Evolutionary conservation across 2,797 vertebrate species (phyloP).

Genomic region (Dermochelys coriacea): DNA sequence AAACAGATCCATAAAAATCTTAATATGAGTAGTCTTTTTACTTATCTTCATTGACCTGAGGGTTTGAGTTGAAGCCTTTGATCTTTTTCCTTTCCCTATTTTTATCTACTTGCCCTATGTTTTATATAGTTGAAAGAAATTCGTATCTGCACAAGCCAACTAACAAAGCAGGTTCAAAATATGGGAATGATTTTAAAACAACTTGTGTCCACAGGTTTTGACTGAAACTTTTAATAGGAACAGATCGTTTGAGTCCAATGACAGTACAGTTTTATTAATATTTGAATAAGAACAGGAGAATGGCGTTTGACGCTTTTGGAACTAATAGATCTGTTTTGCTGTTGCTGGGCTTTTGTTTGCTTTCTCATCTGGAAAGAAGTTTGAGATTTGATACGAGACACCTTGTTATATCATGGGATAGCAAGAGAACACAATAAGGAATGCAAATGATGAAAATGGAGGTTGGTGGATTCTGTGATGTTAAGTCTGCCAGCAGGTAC

Average conservation of each 20-base stretch:
- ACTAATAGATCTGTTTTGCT: not conserved
- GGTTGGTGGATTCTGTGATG: accelerated
- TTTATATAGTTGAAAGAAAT: not conserved
- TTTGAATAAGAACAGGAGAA: not conserved
- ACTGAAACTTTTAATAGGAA: not conserved
- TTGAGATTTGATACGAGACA: not conserved
- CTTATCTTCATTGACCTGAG: not conserved
- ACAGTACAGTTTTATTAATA: accelerated
- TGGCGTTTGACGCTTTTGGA: not conserved
- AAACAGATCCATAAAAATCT: not conserved
- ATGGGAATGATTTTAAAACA: not conserved
- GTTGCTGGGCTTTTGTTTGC: not conserved
- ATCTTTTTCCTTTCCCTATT: not conserved
- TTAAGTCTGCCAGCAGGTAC: not conserved
- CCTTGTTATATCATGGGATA: not conserved
- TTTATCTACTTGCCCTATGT: not conserved
- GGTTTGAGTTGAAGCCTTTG: not conserved
- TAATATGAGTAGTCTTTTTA: not conserved
- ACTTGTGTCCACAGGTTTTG: not conserved
- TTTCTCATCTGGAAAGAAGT: not conserved
- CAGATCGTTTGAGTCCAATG: not conserved
- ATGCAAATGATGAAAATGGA: not conserved
- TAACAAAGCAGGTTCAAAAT: not conserved
- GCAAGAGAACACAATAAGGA: accelerated
- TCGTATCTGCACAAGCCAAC: not conserved